phyloP scores from a whole-genome alignment of 2,113 vertebrate species.

The Myxocyprinus asiaticus region DNA sequence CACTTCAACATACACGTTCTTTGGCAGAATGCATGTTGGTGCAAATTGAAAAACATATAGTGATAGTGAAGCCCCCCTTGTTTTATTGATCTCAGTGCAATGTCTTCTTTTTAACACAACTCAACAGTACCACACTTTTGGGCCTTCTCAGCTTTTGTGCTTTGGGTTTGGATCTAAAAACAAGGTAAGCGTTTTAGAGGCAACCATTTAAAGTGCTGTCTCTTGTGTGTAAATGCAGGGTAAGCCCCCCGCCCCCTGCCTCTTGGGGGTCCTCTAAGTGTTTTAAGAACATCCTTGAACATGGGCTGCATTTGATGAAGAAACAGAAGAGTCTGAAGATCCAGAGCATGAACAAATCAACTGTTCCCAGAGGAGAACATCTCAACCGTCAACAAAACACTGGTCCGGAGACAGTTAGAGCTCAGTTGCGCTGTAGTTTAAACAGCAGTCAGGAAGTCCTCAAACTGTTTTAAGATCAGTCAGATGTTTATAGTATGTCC shows the following conservation, averaged over 20 bases:
- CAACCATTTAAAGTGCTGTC: constrained; percentile 23
- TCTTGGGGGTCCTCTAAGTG: constrained; percentile 45
- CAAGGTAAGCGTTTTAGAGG: constrained; percentile 55
- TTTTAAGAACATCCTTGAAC: constrained; percentile 51
- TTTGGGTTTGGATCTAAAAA: constrained; percentile 27
- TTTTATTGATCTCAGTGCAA: constrained; percentile 9
- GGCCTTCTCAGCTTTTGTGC: constrained; percentile 14
- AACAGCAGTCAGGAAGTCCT: not conserved
- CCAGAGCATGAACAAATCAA: constrained; percentile 50
- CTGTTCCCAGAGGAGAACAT: constrained; percentile 26
- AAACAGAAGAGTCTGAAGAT: constrained; percentile 24
- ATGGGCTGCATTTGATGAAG: constrained; percentile 11
- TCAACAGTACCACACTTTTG: constrained; percentile 20
- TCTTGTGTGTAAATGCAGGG: constrained; percentile 31
- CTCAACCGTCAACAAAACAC: constrained; percentile 2
- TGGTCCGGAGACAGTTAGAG: constrained; percentile 9
- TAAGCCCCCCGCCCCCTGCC: constrained; percentile 34
- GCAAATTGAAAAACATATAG: not conserved
- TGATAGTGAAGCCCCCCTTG: not conserved
- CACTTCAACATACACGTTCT: not conserved
- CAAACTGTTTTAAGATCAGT: constrained; percentile 30
- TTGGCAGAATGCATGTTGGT: not conserved
- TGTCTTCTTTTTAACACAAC: constrained; percentile 20
- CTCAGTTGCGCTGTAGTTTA: too few relatives aligned
- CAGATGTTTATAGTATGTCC: not conserved